A percentile compares a stretch with the other conserved stretches of the same genome.
phyloP scores from a whole-genome alignment of 2,797 vertebrate species.

The Peromyscus aztecus region DNA sequence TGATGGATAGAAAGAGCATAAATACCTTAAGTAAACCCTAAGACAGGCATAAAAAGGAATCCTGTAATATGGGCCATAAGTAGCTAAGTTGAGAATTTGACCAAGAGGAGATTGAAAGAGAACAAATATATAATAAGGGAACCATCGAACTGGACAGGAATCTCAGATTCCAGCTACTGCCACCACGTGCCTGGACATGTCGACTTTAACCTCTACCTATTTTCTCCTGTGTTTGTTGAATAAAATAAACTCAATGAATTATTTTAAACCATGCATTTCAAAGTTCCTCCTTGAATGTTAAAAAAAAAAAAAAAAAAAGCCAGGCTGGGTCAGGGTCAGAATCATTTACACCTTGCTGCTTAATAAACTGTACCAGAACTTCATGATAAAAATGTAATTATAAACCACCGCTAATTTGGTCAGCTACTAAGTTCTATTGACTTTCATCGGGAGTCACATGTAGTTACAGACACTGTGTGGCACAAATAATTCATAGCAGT shows the following conservation, averaged over 20 bases:
- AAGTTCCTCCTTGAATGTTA: not conserved
- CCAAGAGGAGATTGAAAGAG: not conserved
- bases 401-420: not conserved
- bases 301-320: too few relatives aligned
- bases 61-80: not conserved
- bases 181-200: not conserved
- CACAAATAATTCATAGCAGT: not conserved
- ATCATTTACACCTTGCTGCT: not conserved
- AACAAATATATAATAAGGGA: not conserved
- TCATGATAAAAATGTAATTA: not conserved
- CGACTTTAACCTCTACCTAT: not conserved
- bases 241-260: not conserved
- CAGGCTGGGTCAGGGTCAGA: not conserved
- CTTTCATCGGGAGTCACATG: not conserved
- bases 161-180: not conserved
- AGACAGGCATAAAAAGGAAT: not conserved
- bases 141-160: too few relatives aligned
- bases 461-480: not conserved
- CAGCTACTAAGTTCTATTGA: not conserved
- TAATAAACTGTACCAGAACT: not conserved
- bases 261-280: not conserved
- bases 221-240: not conserved
- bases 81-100: not conserved
- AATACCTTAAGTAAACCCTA: conserved; percentile 11
- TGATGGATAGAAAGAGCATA: not conserved